Evolutionary conservation across 1,140 invertebrate genomes (phyloP).

Genomic region (Conopomorpha cramerella): DNA sequence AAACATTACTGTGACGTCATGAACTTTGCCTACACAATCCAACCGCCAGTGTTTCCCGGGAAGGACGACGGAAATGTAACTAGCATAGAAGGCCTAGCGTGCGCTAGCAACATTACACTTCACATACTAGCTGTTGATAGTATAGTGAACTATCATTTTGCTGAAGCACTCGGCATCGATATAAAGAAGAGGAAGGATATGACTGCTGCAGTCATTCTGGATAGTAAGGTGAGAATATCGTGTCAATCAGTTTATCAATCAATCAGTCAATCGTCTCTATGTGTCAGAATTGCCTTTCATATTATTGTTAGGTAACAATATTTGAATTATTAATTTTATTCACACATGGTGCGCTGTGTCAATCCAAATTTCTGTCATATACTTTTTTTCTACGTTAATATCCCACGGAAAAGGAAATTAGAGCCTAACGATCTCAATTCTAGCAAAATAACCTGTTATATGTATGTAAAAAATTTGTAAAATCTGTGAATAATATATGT

Average conservation of each 20-base stretch:
- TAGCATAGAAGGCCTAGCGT: conserved; percentile 27
- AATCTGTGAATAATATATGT: too few relatives aligned
- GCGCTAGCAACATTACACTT: conserved; percentile 66
- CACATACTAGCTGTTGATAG: conserved; percentile 75
- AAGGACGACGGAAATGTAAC: conserved; percentile 18
- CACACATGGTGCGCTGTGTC: too few relatives aligned
- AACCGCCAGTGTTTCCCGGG: conserved; percentile 23
- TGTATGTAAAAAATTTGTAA: too few relatives aligned
- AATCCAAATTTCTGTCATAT: conserved; percentile 1
- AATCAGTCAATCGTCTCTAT: too few relatives aligned
- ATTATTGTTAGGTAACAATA: too few relatives aligned
- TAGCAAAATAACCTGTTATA: too few relatives aligned
- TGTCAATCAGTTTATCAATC: too few relatives aligned
- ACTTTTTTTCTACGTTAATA: conserved; percentile 3
- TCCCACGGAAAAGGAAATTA: conserved; percentile 3
- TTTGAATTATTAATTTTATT: too few relatives aligned
- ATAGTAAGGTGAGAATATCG: conserved; percentile 67
- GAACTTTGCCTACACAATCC: conserved; percentile 37
- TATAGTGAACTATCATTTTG: conserved; percentile 70
- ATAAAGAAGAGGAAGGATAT: conserved; percentile 64
- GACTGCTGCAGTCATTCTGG: conserved; percentile 73
- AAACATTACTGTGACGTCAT: conserved; percentile 48
- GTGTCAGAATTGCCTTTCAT: too few relatives aligned
- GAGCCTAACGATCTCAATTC: too few relatives aligned
- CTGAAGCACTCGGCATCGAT: conserved; percentile 73